Evolutionary conservation across 2,888 invertebrate genomes (phyloP).

Genomic region (Eupithecia tripunctaria): DNA sequence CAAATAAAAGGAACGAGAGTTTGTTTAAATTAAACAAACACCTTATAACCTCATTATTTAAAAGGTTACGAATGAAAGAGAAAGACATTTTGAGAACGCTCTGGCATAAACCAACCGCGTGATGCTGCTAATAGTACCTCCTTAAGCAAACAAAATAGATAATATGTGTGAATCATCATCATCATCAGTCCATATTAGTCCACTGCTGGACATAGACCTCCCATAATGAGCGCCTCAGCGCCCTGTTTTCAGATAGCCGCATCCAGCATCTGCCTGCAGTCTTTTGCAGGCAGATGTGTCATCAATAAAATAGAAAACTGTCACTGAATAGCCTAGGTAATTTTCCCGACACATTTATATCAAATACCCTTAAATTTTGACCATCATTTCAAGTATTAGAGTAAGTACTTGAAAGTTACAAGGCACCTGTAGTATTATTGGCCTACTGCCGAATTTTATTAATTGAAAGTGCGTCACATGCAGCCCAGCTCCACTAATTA

Average conservation of each 20-base stretch:
- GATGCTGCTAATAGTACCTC: background rate
- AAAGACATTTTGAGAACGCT: constrained; percentile 11
- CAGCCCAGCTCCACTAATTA: constrained; percentile 56
- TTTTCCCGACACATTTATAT: background rate
- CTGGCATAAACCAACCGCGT: background rate
- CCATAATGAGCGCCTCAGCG: too few relatives aligned
- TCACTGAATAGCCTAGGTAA: background rate
- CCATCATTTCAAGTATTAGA: background rate
- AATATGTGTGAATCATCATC: background rate
- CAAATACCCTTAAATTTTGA: background rate
- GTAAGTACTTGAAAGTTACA: background rate
- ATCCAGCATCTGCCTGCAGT: background rate
- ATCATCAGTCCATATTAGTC: background rate
- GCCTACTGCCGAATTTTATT: constrained; percentile 45
- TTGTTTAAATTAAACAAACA: constrained; percentile 11
- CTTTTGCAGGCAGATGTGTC: background rate
- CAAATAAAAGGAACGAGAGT: constrained; percentile 30
- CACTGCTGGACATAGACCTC: background rate
- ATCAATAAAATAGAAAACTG: background rate
- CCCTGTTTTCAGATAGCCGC: too few relatives aligned
- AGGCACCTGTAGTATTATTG: constrained; percentile 14
- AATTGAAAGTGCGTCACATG: constrained; percentile 60
- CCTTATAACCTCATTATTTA: constrained; percentile 12
- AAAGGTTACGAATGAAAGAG: constrained; percentile 14
- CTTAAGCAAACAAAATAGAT: background rate